Percentiles rank a stretch among this genome's conserved stretches.
phyloP scores from a whole-genome alignment of 2,113 vertebrate species.

The Apeltes quadracus region DNA sequence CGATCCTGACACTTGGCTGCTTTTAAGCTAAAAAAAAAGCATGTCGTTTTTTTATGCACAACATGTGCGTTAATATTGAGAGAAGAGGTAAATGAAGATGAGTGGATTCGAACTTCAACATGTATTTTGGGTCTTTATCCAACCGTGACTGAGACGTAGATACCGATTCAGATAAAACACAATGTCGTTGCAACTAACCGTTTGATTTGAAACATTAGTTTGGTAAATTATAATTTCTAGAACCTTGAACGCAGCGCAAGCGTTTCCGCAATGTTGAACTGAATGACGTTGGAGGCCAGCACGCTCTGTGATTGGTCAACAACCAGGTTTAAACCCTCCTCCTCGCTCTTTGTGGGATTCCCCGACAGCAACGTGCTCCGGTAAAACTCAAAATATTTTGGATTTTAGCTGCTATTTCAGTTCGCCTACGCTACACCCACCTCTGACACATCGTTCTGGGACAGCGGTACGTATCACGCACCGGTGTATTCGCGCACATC shows the following conservation, averaged over 20 bases:
- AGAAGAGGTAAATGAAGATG: neutral
- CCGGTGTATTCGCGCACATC: fast-evolving
- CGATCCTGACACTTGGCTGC: too few relatives aligned
- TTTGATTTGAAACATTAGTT: neutral
- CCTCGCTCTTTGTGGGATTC: constrained; percentile 42
- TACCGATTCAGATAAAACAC: neutral
- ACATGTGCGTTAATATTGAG: too few relatives aligned
- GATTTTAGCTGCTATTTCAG: neutral
- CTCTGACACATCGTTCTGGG: neutral
- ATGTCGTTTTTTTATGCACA: neutral
- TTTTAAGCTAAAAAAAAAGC: constrained; percentile 1
- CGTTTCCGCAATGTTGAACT: neutral
- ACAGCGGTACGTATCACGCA: neutral
- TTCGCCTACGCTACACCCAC: fast-evolving
- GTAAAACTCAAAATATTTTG: constrained; percentile 44
- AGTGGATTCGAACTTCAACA: neutral
- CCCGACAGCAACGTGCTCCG: constrained; percentile 51
- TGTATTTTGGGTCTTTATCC: neutral
- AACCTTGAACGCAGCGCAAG: fast-evolving
- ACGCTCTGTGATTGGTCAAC: constrained; percentile 48
- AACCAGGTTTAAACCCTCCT: neutral
- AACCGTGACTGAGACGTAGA: neutral
- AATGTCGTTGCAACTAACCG: fast-evolving
- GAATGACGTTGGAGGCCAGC: fast-evolving
- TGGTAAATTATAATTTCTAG: fast-evolving